Percentiles rank a stretch among this genome's conserved stretches.
Evolutionary conservation across 2,797 vertebrate genomes (phyloP).

Genomic region (Epinephelus coioides): DNA sequence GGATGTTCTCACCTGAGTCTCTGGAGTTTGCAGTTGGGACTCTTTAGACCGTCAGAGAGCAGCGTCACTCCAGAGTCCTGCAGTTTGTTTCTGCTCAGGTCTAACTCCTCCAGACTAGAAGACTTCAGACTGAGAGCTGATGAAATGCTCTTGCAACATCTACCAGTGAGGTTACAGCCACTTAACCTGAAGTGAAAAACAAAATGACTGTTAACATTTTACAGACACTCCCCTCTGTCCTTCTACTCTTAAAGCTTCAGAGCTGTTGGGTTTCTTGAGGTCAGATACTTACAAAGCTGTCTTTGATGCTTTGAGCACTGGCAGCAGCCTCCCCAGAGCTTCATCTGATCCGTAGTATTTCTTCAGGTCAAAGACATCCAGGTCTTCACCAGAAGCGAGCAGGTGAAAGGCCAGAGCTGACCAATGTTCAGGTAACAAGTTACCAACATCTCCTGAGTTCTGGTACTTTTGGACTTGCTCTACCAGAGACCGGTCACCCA

Average conservation of each 20-base stretch:
- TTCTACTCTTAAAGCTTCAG: neutral
- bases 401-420: constrained; percentile 47
- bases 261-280: neutral
- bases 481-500: constrained; percentile 46
- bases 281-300: constrained; percentile 30
- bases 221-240: neutral
- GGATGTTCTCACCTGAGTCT: constrained; percentile 18
- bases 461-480: constrained; percentile 32
- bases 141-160: constrained; percentile 11
- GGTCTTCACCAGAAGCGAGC: constrained; percentile 25
- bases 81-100: constrained; percentile 31
- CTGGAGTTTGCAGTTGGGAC: constrained; percentile 31
- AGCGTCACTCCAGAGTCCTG: neutral
- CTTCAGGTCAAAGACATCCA: constrained; percentile 38
- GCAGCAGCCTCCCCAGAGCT: constrained; percentile 40
- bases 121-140: constrained; percentile 6
- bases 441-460: constrained; percentile 27
- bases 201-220: neutral
- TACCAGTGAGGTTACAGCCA: constrained; percentile 23
- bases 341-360: constrained; percentile 24
- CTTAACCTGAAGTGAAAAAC: constrained; percentile 8
- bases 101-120: constrained; percentile 22
- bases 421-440: constrained; percentile 38
- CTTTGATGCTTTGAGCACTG: constrained; percentile 38
- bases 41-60: neutral